Conservation (phyloP, 1,140 invertebrate species). For the Procambarus clarkii region DNA sequence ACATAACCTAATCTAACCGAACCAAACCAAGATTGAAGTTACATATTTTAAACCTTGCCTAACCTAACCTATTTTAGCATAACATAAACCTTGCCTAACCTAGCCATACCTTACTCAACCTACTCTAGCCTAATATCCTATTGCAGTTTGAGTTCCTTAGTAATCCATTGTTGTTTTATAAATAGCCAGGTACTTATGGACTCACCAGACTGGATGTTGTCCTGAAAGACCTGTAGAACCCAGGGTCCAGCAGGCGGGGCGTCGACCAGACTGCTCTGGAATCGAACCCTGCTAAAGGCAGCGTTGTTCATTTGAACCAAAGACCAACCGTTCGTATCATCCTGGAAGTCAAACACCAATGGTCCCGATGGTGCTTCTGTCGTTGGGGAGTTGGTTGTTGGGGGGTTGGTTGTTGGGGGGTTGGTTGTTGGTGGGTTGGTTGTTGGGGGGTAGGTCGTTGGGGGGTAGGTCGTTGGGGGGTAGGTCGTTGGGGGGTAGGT, state of each 20-base stretch:
- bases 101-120: no score
- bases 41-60: no score
- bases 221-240: slow-evolving; percentile 27
- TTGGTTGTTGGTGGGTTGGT: background rate
- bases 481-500: no score
- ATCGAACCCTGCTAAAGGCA: slow-evolving; percentile 28
- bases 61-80: no score
- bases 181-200: background rate
- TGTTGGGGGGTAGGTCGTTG: no score
- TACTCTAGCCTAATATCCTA: no score
- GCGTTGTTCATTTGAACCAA: slow-evolving; percentile 33
- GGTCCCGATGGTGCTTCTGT: slow-evolving; percentile 10
- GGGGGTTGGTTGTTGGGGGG: background rate
- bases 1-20: no score
- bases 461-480: no score
- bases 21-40: no score
- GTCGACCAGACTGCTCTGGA: background rate
- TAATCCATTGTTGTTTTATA: no score
- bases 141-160: no score
- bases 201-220: slow-evolving; percentile 24
- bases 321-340: slow-evolving; percentile 17
- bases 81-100: no score
- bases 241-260: slow-evolving; percentile 24
- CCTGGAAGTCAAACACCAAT: slow-evolving; percentile 24
- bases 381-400: background rate